These are phyloP conservation scores for Lasiommata megera DNA, from an alignment of 2,888 invertebrate genomes.

Conservation along the genomic window DNA sequence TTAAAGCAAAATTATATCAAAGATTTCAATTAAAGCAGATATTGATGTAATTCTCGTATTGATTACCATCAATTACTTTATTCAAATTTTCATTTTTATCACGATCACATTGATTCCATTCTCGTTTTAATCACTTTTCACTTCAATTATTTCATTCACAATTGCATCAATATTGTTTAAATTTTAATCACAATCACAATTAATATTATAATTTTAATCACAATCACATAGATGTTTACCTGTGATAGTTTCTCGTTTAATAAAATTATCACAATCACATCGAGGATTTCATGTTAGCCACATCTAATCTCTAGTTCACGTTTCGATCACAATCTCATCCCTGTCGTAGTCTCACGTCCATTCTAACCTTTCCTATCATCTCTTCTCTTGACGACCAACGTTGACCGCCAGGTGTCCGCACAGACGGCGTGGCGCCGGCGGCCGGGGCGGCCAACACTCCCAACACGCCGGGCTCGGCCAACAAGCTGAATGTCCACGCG, in stretches of 20 bases:
- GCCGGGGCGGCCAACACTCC: constrained; percentile 48
- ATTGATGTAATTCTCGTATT: no score
- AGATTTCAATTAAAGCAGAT: no score
- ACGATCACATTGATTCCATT: not conserved
- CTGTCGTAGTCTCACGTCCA: constrained; percentile 27
- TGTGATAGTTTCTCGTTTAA: constrained; percentile 25
- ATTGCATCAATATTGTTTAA: not conserved
- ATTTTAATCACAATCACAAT: not conserved
- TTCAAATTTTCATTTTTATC: not conserved
- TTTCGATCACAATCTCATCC: constrained; percentile 13
- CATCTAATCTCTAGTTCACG: no score
- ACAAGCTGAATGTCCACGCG: constrained; percentile 92
- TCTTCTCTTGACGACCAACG: constrained; percentile 74
- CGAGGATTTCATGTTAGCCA: not conserved
- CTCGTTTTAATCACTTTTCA: not conserved
- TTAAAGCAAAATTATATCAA: no score
- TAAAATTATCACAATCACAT: not conserved
- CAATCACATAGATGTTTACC: not conserved
- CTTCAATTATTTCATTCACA: not conserved
- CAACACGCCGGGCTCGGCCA: constrained; percentile 53
- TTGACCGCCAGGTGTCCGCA: constrained; percentile 82
- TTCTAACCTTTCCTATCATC: constrained; percentile 61
- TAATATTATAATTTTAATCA: not conserved
- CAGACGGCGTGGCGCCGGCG: constrained; percentile 76
- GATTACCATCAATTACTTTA: no score